Conservation (phyloP, 2,797 vertebrate species). For the Artibeus lituratus region DNA sequence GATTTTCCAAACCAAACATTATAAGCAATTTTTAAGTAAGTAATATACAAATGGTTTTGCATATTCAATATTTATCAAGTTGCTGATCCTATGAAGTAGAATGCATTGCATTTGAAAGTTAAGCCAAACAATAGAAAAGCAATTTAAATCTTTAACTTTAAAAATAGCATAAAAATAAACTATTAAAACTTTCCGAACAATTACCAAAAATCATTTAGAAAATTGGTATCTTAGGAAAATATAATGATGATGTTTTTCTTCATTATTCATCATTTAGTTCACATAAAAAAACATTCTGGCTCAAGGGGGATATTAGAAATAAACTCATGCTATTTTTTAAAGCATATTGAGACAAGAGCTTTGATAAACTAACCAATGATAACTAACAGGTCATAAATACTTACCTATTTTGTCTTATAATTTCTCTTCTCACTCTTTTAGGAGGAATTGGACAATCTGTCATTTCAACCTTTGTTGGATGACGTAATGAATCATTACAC, state of each 20-base stretch:
- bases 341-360: not conserved
- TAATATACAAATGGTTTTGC: not conserved
- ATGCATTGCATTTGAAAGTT: not conserved
- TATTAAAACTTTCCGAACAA: not conserved
- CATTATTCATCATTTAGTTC: not conserved
- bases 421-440: conserved; percentile 84
- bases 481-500: conserved; percentile 66
- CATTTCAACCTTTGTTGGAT: conserved; percentile 60
- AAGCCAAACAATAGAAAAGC: conserved; percentile 1
- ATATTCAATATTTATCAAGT: not conserved
- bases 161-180: not conserved
- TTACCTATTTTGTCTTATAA: conserved; percentile 76
- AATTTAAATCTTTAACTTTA: not conserved
- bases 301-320: not conserved
- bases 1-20: conserved; percentile 27
- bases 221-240: not conserved
- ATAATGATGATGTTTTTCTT: not conserved
- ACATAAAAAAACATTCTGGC: not conserved
- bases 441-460: conserved; percentile 77
- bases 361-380: not conserved
- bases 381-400: not conserved
- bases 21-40: not conserved
- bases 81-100: conserved; percentile 8
- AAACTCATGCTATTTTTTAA: not conserved
- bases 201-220: conserved; percentile 17